These are phyloP conservation scores for Fregetta grallaria DNA, from an alignment of 2,113 vertebrate genomes.

Conservation along the genomic window DNA sequence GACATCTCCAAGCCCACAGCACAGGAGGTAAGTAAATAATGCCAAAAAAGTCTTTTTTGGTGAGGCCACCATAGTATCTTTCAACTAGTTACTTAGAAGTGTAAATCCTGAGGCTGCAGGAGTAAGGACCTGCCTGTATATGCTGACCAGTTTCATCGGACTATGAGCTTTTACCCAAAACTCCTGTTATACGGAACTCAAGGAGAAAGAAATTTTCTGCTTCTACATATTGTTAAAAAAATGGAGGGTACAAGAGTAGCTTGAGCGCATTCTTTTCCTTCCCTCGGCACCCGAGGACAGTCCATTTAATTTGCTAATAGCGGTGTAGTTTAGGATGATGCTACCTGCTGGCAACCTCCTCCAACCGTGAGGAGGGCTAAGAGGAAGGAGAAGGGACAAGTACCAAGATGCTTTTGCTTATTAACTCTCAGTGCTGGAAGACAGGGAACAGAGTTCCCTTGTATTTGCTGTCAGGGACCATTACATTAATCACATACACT, in stretches of 20 bases:
- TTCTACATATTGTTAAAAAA: not conserved
- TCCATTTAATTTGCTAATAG: not conserved
- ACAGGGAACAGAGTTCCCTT: not conserved
- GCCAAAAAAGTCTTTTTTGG: not conserved
- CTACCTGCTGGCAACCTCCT: not conserved
- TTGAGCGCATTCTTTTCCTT: not conserved
- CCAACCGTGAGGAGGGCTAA: not conserved
- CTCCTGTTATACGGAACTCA: not conserved
- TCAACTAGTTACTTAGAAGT: not conserved
- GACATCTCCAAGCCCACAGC: not conserved
- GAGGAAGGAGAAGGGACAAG: not conserved
- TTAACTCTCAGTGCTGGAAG: not conserved
- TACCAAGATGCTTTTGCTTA: not conserved
- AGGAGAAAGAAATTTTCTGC: not conserved
- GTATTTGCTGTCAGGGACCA: fast-evolving
- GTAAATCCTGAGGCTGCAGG: not conserved
- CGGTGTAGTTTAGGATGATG: fast-evolving
- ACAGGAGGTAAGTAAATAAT: not conserved
- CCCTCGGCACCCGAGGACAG: fast-evolving
- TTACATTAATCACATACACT: not conserved
- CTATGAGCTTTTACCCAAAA: not conserved
- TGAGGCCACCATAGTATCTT: not conserved
- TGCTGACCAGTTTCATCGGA: not conserved
- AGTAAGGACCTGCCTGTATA: not conserved
- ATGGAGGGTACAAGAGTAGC: not conserved